Evolutionary conservation across 2,888 invertebrate genomes (phyloP).

Genomic region (Andrena bucephala): DNA sequence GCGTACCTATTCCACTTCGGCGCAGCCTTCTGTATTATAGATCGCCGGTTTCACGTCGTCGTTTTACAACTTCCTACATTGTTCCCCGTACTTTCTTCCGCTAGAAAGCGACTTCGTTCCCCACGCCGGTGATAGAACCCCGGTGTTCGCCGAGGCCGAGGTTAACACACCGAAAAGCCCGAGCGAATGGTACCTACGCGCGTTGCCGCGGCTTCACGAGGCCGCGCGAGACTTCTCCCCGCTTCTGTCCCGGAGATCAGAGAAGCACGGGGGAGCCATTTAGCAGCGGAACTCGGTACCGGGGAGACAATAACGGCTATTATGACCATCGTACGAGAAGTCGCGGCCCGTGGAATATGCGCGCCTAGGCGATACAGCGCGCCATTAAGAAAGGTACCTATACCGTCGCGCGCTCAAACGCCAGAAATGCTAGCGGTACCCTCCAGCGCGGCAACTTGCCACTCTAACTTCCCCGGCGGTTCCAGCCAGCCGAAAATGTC

Average conservation of each 20-base stretch:
- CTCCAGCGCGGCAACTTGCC: slow-evolving; percentile 27
- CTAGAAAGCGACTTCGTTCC: slow-evolving; percentile 43
- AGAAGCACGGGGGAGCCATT: too few relatives aligned
- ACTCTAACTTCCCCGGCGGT: slow-evolving; percentile 10
- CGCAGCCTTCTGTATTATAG: background rate
- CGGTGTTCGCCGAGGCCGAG: too few relatives aligned
- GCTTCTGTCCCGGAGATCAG: background rate
- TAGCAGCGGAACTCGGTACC: background rate
- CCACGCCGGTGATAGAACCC: background rate
- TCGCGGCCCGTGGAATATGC: slow-evolving; percentile 16
- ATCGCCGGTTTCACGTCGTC: background rate
- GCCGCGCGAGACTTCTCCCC: background rate
- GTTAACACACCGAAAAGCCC: too few relatives aligned
- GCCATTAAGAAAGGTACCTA: slow-evolving; percentile 17
- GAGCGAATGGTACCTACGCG: too few relatives aligned
- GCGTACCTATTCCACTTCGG: background rate
- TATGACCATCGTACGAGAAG: slow-evolving; percentile 28
- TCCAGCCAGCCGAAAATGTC: slow-evolving; percentile 14
- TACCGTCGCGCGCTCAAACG: background rate
- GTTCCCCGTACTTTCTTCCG: slow-evolving; percentile 22
- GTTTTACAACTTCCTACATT: slow-evolving; percentile 35
- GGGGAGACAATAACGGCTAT: slow-evolving; percentile 30
- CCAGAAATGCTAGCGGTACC: background rate
- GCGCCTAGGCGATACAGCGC: slow-evolving; percentile 16
- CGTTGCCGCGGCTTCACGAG: background rate